Evolutionary conservation across 2,888 invertebrate genomes (phyloP), one percentile per base, ranked within the genome.

Genomic region (Apantesis nais): DNA sequence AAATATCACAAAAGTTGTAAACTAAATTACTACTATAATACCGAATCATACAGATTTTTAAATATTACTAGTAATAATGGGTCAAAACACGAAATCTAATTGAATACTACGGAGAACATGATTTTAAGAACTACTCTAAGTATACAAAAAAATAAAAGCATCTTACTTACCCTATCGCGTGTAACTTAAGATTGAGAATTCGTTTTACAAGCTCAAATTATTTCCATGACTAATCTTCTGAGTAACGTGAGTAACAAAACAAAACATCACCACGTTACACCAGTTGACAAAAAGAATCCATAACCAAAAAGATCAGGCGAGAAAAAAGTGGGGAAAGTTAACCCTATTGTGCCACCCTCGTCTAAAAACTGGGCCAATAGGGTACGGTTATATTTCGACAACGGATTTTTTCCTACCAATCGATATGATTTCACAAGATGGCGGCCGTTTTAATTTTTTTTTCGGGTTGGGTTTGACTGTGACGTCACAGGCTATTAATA

Each of bases 321-420:
- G 80, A 92, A 92, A 93, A 52, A 93, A 90, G 87, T 86, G 86
- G 93, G 92, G 92, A 94, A 93, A 92, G 90, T 86, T 87, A 78
- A 80, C 85, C 88, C 90, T 84, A 90, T 91, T 90, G 89, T 91
- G 86, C 88, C 88, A 89, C 93, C 93, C 93, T 90, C 88, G 83
- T 88, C 86, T 89, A 89, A 92, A 92, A 94, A 93, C 87, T 94
- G 92, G 94, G 93, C 94, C 94, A 94, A 94, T 94, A 79, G 85
- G 93, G 90, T 87, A 89, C 83, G 88, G 83, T 86, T 89, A 88
- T 87, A 81, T 85, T 81, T 76, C 79, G 79, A 92, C 93, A 92
- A 93, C 92, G 87, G 93, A 92, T 92, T 93, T 93, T 93, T 93
- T 93, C 87, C 88, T 88, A 87, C 93, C 93, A 94, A 94, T 94